Conservation (phyloP, 2,888 invertebrate genomes). For the Halocaridina rubra region DNA sequence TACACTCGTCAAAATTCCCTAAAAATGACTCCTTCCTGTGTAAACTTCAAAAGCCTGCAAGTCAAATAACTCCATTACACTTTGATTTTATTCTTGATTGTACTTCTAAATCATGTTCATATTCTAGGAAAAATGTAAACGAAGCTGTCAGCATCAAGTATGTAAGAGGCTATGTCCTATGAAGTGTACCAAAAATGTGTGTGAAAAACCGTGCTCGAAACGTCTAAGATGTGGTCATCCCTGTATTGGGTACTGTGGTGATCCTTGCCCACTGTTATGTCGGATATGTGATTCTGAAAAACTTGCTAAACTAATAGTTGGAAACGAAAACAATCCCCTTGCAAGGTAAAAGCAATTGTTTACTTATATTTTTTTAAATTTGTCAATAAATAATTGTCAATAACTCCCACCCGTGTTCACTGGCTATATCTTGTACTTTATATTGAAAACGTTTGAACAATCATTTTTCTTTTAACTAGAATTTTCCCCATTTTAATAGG, state of each 20-base stretch:
- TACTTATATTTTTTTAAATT: neutral
- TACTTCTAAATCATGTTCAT: neutral
- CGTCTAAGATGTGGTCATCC: slow-evolving; percentile 72
- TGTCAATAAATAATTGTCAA: too few relatives aligned
- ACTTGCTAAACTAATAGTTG: slow-evolving; percentile 69
- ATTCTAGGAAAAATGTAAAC: neutral
- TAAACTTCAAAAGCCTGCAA: neutral
- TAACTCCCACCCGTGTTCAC: too few relatives aligned
- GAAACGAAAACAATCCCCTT: slow-evolving; percentile 72
- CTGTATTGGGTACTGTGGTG: slow-evolving; percentile 81
- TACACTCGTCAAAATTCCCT: too few relatives aligned
- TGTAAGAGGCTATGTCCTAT: neutral
- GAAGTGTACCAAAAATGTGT: slow-evolving; percentile 67
- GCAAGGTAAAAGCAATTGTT: slow-evolving; percentile 68
- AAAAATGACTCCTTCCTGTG: too few relatives aligned
- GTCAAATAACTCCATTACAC: neutral
- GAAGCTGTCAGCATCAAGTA: neutral
- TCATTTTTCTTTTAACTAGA: too few relatives aligned
- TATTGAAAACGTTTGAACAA: too few relatives aligned
- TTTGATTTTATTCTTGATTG: neutral
- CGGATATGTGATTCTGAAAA: slow-evolving; percentile 70
- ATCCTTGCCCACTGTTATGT: slow-evolving; percentile 76
- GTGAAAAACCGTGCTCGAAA: slow-evolving; percentile 68
- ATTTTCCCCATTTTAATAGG: too few relatives aligned
- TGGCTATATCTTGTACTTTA: too few relatives aligned